Evolutionary conservation across 2,797 vertebrate species (phyloP).

Genomic region (Muscicapa comitata): DNA sequence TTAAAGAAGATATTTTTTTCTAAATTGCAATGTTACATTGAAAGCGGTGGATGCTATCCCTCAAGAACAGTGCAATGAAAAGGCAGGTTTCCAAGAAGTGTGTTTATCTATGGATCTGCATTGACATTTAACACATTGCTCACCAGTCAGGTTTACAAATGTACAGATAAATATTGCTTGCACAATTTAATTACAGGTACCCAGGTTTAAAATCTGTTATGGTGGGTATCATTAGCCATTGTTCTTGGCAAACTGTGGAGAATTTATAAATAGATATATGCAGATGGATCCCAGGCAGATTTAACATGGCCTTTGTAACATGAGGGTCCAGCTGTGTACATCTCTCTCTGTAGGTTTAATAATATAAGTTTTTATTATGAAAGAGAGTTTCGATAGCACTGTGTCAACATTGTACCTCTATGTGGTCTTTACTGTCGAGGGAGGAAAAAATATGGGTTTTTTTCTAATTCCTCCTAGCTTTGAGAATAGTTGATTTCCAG

Average conservation of each 20-base stretch:
- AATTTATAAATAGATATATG: background rate
- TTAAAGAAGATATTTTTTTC: background rate
- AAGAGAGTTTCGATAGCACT: background rate
- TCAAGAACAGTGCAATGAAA: background rate
- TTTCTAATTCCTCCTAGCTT: background rate
- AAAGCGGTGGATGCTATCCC: background rate
- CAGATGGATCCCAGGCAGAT: background rate
- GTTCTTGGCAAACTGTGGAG: background rate
- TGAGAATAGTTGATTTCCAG: background rate
- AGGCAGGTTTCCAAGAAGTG: constrained; percentile 19
- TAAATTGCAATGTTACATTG: background rate
- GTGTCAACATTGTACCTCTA: background rate
- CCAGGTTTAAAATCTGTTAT: background rate
- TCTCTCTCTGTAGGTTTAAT: background rate
- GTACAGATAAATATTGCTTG: background rate
- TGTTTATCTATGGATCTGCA: constrained; percentile 11
- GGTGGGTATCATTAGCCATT: background rate
- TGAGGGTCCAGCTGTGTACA: background rate
- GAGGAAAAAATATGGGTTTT: background rate
- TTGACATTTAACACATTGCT: constrained; percentile 39
- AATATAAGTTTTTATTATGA: background rate
- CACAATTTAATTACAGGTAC: background rate
- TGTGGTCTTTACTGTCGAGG: background rate
- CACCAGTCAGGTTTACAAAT: background rate
- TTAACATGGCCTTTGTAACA: background rate